Percentiles rank a stretch among this genome's conserved stretches.
Conservation (phyloP, 2,113 vertebrate species). For the Leptobrachium leishanense region DNA sequence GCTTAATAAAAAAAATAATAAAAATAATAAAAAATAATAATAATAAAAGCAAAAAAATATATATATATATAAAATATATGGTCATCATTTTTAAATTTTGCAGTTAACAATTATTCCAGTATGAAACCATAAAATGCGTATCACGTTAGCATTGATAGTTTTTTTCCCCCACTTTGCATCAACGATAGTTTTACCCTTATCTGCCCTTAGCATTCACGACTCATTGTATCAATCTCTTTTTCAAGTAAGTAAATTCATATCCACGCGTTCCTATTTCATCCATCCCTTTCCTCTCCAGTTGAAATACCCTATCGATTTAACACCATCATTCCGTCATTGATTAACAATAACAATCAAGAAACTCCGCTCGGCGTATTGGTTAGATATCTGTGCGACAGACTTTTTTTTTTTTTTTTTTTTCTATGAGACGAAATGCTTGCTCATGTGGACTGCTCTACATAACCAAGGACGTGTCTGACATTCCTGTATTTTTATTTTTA, state of each 20-base stretch:
- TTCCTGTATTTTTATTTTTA: conserved; percentile 9
- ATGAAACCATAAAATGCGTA: no score
- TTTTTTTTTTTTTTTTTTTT: neutral
- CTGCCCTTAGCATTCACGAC: neutral
- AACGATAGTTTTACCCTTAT: no score
- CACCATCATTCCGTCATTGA: neutral
- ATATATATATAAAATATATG: no score
- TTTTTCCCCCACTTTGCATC: no score
- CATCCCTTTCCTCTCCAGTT: neutral
- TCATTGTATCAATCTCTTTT: neutral
- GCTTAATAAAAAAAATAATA: no score
- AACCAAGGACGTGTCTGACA: neutral
- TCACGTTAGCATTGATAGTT: no score
- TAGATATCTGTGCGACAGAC: neutral
- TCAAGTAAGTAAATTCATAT: neutral
- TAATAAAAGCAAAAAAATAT: no score
- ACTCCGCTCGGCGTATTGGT: neutral
- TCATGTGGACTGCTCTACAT: conserved; percentile 25
- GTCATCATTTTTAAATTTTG: no score
- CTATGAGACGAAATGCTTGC: neutral
- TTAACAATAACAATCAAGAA: neutral
- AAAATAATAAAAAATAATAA: no score
- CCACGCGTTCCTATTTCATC: neutral
- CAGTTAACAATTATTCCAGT: no score
- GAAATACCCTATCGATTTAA: neutral